Percentiles rank a stretch among this genome's conserved stretches.
Evolutionary conservation across 1,140 invertebrate genomes (phyloP).

Genomic region (Trichonephila clavata): DNA sequence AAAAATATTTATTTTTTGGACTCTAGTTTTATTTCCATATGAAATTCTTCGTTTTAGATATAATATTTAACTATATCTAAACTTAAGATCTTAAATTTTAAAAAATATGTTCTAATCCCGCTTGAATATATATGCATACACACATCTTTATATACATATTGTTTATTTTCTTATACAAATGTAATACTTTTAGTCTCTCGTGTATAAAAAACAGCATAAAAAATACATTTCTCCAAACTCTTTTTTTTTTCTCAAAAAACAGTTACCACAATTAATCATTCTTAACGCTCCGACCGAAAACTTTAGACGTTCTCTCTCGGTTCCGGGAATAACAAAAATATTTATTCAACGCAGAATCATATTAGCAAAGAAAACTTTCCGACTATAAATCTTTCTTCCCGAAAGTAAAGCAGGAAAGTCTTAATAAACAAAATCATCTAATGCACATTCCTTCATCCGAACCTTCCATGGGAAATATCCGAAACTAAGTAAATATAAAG

Average conservation of each 20-base stretch:
- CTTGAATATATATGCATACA: no score
- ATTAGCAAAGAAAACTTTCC: slow-evolving; percentile 12
- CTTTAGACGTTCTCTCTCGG: not conserved
- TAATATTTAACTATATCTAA: no score
- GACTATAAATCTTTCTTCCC: not conserved
- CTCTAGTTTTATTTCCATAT: no score
- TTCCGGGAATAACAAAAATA: slow-evolving; percentile 5
- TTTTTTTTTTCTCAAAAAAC: not conserved
- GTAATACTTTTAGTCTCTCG: not conserved
- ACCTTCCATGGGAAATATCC: not conserved
- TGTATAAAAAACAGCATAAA: not conserved
- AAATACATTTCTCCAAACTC: not conserved
- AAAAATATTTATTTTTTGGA: no score
- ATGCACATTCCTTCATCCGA: not conserved
- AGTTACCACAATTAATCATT: not conserved
- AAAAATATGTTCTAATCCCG: no score
- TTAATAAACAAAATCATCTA: slow-evolving; percentile 14
- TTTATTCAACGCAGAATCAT: slow-evolving; percentile 14
- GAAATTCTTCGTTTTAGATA: no score
- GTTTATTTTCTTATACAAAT: no score
- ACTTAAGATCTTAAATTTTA: no score
- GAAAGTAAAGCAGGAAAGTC: not conserved
- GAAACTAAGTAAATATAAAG: slow-evolving; percentile 27
- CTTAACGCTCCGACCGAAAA: not conserved
- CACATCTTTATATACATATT: no score